Evolutionary conservation across 2,888 invertebrate genomes (phyloP).

Genomic region (Nesidiocoris tenuis): DNA sequence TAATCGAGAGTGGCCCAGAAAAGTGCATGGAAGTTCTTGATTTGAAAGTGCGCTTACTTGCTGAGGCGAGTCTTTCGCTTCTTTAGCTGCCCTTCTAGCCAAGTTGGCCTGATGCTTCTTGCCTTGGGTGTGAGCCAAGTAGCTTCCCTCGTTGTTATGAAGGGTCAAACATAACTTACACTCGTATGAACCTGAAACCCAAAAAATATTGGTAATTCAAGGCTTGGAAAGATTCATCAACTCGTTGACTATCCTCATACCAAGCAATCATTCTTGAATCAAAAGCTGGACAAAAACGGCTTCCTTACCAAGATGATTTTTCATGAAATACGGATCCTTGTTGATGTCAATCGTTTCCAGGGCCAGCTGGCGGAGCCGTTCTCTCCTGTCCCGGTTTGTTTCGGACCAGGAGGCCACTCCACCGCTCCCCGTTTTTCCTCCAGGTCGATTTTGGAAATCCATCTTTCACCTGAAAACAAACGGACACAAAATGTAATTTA

Average conservation of each 20-base stretch:
- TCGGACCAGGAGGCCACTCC: slow-evolving; percentile 99
- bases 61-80: slow-evolving; percentile 94
- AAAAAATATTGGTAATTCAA: slow-evolving; percentile 19
- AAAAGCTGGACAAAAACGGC: too few relatives aligned
- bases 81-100: slow-evolving; percentile 95
- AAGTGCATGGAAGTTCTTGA: too few relatives aligned
- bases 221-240: not conserved
- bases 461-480: slow-evolving; percentile 60
- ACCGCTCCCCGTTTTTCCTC: slow-evolving; percentile 98
- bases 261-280: too few relatives aligned
- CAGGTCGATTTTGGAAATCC: slow-evolving; percentile 99
- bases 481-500: too few relatives aligned
- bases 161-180: slow-evolving; percentile 97
- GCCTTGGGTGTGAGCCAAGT: slow-evolving; percentile 98
- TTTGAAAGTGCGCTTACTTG: too few relatives aligned
- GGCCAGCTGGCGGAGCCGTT: slow-evolving; percentile 91
- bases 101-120: slow-evolving; percentile 99
- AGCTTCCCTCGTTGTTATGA: slow-evolving; percentile 99
- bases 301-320: slow-evolving; percentile 92
- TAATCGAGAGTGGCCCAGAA: too few relatives aligned
- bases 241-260: too few relatives aligned
- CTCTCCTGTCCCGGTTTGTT: slow-evolving; percentile 93
- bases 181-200: slow-evolving; percentile 84
- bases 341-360: slow-evolving; percentile 97
- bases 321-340: slow-evolving; percentile 99